Percentiles rank a stretch among this genome's conserved stretches.
Evolutionary conservation across 2,888 invertebrate species (phyloP).

Genomic region (Cosmopolites sordidus): DNA sequence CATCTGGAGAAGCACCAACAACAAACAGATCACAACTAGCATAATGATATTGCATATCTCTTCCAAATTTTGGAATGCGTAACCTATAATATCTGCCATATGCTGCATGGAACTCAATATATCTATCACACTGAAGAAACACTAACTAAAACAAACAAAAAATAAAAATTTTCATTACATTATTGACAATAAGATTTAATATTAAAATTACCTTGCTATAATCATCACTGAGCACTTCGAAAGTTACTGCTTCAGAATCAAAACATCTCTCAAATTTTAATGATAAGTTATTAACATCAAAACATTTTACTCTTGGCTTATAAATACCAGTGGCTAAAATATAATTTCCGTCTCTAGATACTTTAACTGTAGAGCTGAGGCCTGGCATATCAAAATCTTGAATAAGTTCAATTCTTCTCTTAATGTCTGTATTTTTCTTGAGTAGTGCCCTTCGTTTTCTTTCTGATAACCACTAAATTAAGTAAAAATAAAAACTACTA

Average conservation of each 20-base stretch:
- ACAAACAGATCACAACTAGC: conserved; percentile 89
- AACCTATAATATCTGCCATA: conserved; percentile 87
- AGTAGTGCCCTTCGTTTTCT: conserved; percentile 74
- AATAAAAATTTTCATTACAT: background rate
- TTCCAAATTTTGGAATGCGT: conserved; percentile 91
- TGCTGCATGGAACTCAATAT: conserved; percentile 92
- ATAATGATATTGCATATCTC: conserved; percentile 87
- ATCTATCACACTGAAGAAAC: conserved; percentile 85
- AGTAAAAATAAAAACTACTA: background rate
- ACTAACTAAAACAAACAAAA: conserved; percentile 63
- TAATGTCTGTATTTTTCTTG: conserved; percentile 85
- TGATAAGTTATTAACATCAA: conserved; percentile 91
- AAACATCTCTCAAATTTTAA: conserved; percentile 97
- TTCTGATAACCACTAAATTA: conserved; percentile 69
- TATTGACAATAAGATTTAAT: background rate
- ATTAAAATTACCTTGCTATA: conserved; percentile 75
- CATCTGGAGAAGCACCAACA: conserved; percentile 83
- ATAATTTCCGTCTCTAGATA: conserved; percentile 89
- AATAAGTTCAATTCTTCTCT: conserved; percentile 89
- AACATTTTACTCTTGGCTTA: conserved; percentile 94
- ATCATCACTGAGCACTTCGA: conserved; percentile 90
- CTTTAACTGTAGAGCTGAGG: conserved; percentile 76
- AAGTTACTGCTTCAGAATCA: conserved; percentile 93
- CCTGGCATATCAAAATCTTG: conserved; percentile 99
- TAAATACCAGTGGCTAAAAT: conserved; percentile 92